Percentiles rank a stretch among this genome's conserved stretches.
Evolutionary conservation across 1,140 invertebrate species (phyloP).

Genomic region (Drosophila trapezifrons): DNA sequence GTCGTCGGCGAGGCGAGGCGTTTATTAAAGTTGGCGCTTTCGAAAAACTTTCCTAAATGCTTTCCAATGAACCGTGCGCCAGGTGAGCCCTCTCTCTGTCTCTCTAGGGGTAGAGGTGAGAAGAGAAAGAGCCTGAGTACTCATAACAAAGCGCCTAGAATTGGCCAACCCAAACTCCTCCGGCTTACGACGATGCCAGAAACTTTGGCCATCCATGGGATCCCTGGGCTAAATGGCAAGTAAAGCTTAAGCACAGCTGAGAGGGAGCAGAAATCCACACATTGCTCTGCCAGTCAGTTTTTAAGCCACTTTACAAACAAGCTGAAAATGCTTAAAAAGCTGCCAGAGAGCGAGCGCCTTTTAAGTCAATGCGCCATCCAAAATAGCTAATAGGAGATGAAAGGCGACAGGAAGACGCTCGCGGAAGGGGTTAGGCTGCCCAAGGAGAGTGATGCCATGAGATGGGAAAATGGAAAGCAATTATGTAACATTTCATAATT

Average conservation of each 20-base stretch:
- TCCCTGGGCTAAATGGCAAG: conserved; percentile 61
- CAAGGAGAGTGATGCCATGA: neutral
- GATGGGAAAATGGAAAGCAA: neutral
- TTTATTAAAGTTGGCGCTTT: conserved; percentile 62
- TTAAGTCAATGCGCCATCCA: conserved; percentile 18
- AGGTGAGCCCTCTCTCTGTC: neutral
- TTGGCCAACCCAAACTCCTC: conserved; percentile 35
- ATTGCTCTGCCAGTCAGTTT: conserved; percentile 37
- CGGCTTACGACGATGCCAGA: conserved; percentile 23
- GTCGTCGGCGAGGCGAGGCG: neutral
- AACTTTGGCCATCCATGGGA: conserved; percentile 50
- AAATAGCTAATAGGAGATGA: conserved; percentile 39
- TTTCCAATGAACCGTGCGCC: conserved; percentile 61
- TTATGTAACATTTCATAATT: neutral
- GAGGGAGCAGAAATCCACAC: conserved; percentile 1
- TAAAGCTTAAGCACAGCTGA: conserved; percentile 56
- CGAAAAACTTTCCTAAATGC: conserved; percentile 62
- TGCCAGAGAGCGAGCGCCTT: conserved; percentile 16
- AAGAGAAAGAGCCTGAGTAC: conserved; percentile 4
- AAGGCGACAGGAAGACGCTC: neutral
- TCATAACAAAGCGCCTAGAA: conserved; percentile 51
- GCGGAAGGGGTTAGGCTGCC: neutral
- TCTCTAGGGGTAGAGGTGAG: conserved; percentile 9
- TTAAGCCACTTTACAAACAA: conserved; percentile 74
- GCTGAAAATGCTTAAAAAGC: conserved; percentile 56